Evolutionary conservation across 2,888 invertebrate species (phyloP), one percentile per base, ranked within the genome.

Genomic region (Disparrhopalites patrizii): DNA sequence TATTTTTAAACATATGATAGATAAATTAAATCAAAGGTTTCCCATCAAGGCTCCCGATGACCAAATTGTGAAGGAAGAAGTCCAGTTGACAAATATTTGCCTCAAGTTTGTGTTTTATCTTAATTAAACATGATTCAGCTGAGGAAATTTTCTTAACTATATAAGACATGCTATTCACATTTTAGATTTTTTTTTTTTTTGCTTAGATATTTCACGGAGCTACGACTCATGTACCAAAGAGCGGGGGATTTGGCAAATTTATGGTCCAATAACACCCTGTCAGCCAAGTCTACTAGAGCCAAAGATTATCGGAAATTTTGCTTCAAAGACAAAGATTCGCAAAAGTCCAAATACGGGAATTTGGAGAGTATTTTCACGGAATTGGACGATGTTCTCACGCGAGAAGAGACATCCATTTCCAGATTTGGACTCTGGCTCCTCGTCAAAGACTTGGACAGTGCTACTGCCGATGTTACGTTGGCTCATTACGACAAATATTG

Each of bases 341-440:
- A n/a, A 4, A 36, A 51, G 1, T 30, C 18, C 1, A 8, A n/a
- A 20, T 55, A 20, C 18, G 47, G 15, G 8, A 28, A 43, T 51
- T 23, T 20, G n/a, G 33, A 50, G 3, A 51, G 10, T 33, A 40
- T 60, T 66, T 62, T 61, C 20, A 57, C 56, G 0, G 68, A 66
- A 62, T 7, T 60, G 1, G 65, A 51, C 15, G 47, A 36, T 3
- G 18, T 28, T 38, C n/a, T 71, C 62, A 23, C 68, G 68, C 0
- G 57, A 38, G 66, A 71, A 15, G 62, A 70, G 0, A 63, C 66
- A 51, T 71, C 71, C 1, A 69, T 69, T 0, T 70, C 69, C 1
- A 62, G 70, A 15, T 70, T 73, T 51, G 75, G 75, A 2, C 40
- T 75, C 0, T 75, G 73, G 72, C 61, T 71, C 1, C 43, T 75